Percentiles rank a stretch among this genome's conserved stretches.
phyloP scores from a whole-genome alignment of 2,888 invertebrate species.

The Beris morrisii region DNA sequence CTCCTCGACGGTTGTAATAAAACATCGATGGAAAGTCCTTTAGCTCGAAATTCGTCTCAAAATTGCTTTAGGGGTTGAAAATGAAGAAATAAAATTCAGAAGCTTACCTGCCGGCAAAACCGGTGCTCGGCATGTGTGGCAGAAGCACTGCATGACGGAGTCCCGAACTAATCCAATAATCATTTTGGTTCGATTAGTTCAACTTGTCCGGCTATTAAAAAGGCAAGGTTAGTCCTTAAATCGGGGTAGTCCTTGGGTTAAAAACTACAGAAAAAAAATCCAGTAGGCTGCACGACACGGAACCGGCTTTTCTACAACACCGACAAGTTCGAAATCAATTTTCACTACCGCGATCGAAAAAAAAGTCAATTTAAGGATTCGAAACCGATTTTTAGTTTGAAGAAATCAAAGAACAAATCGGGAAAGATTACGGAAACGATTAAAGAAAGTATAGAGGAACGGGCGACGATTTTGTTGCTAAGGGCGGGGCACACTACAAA shows the following conservation, averaged over 20 bases:
- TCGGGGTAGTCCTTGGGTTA: background rate
- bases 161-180: slow-evolving; percentile 88
- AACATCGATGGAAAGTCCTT: slow-evolving; percentile 21
- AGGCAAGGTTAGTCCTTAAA: slow-evolving; percentile 1
- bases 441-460: background rate
- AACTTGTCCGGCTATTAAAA: background rate
- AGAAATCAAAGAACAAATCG: too few relatives aligned
- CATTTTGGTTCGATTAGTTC: slow-evolving; percentile 60
- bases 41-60: background rate
- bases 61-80: background rate
- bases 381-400: too few relatives aligned
- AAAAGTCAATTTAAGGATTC: background rate
- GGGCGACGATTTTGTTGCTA: slow-evolving; percentile 24
- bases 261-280: background rate
- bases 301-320: slow-evolving; percentile 14
- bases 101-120: slow-evolving; percentile 72
- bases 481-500: slow-evolving; percentile 36
- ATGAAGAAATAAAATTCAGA: background rate
- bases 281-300: slow-evolving; percentile 6
- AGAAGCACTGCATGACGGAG: slow-evolving; percentile 92
- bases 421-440: too few relatives aligned
- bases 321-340: too few relatives aligned
- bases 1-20: background rate
- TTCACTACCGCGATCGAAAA: background rate
- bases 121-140: slow-evolving; percentile 88